Conservation (phyloP, 2,113 vertebrate genomes). For the Tachycineta bicolor region DNA sequence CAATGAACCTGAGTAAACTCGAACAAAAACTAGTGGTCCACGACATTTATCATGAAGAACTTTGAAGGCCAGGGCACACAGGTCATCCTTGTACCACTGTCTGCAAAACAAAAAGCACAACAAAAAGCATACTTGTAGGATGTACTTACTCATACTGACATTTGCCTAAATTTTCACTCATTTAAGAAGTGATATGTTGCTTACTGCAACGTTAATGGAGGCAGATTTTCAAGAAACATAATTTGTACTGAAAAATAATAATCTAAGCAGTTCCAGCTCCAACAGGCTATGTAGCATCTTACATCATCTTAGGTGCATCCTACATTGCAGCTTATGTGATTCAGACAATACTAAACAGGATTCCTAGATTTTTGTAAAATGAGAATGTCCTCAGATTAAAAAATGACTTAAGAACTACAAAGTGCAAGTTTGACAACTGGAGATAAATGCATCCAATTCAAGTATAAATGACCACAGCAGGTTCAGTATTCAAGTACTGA, state of each 20-base stretch:
- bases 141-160: background rate
- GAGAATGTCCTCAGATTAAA: background rate
- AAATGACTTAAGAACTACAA: background rate
- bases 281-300: background rate
- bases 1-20: slow-evolving; percentile 91
- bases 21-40: slow-evolving; percentile 91
- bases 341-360: background rate
- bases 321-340: too few relatives aligned
- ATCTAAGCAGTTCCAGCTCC: background rate
- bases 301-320: too few relatives aligned
- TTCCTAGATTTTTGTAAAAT: background rate
- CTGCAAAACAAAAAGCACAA: slow-evolving; percentile 71
- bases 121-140: background rate
- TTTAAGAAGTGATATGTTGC: background rate
- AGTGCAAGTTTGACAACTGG: background rate
- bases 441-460: background rate
- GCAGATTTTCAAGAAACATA: background rate
- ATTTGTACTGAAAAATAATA: background rate
- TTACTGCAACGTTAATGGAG: background rate
- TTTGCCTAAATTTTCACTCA: background rate
- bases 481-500: background rate
- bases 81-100: slow-evolving; percentile 88
- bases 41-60: slow-evolving; percentile 95
- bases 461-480: background rate
- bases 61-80: slow-evolving; percentile 96